These are phyloP conservation scores for Festucalex cinctus DNA, from an alignment of 2,113 vertebrate genomes.

Conservation along the genomic window DNA sequence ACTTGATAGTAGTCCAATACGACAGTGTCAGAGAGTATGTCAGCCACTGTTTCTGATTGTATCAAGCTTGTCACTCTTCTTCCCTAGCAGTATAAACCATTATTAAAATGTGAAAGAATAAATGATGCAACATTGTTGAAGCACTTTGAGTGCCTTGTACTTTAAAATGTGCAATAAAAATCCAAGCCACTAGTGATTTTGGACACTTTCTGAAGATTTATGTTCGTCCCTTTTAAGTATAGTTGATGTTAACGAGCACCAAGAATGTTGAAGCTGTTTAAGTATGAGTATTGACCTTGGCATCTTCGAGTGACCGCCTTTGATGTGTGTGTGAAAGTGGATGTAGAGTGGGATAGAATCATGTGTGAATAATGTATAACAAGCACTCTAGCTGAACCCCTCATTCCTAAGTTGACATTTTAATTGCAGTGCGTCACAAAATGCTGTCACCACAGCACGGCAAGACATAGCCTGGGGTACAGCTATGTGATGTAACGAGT, in stretches of 20 bases:
- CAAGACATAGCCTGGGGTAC: background rate
- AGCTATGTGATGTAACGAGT: background rate
- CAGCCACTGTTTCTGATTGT: background rate
- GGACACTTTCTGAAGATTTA: background rate
- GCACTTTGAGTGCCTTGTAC: background rate
- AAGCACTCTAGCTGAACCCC: slow-evolving; percentile 25
- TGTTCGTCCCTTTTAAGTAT: background rate
- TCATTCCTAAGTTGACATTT: background rate
- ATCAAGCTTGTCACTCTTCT: background rate
- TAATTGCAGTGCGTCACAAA: slow-evolving; percentile 20
- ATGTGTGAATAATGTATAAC: slow-evolving; percentile 34
- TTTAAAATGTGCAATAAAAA: background rate
- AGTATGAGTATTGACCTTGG: slow-evolving; percentile 5
- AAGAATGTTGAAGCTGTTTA: background rate
- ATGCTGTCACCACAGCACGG: slow-evolving; percentile 9
- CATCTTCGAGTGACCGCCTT: slow-evolving; percentile 7
- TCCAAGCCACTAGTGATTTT: background rate
- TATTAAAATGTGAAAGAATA: background rate
- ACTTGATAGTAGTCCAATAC: background rate
- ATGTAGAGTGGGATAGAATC: slow-evolving; percentile 21
- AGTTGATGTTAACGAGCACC: background rate
- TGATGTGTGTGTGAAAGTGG: slow-evolving; percentile 10
- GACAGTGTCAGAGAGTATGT: background rate
- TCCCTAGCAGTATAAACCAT: background rate
- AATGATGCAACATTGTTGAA: background rate